Conservation (phyloP, 2,113 vertebrate genomes). For the Paradoxurus hermaphroditus region DNA sequence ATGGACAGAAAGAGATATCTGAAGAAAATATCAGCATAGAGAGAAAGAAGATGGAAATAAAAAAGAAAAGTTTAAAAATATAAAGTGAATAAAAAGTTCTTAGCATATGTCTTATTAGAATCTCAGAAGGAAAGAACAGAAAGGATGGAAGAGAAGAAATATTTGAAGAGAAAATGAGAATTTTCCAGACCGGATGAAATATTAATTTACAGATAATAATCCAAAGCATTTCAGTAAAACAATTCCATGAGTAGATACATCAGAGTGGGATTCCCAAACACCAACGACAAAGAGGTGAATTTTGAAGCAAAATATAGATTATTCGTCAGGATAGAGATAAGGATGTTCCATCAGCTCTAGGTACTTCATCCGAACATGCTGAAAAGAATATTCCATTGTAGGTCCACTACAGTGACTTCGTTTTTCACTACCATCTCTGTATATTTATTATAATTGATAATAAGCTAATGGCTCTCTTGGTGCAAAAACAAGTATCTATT, state of each 20-base stretch:
- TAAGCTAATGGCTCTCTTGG: constrained; percentile 15
- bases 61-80: constrained; percentile 12
- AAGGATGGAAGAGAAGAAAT: neutral
- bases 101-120: neutral
- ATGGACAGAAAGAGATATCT: neutral
- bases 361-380: neutral
- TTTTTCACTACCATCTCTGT: neutral
- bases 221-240: neutral
- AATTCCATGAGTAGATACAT: neutral
- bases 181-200: neutral
- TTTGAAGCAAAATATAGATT: neutral
- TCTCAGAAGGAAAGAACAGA: neutral
- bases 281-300: constrained; percentile 1
- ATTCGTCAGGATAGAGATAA: neutral
- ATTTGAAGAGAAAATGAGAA: neutral
- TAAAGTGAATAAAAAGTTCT: neutral
- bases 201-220: neutral
- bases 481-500: neutral
- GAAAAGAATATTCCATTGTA: neutral
- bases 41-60: neutral
- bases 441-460: neutral
- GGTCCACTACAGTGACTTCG: neutral
- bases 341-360: neutral
- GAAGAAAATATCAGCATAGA: neutral
- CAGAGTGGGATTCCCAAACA: neutral